phyloP scores from a whole-genome alignment of 2,888 invertebrate species.

The Drosophila glabriapex region DNA sequence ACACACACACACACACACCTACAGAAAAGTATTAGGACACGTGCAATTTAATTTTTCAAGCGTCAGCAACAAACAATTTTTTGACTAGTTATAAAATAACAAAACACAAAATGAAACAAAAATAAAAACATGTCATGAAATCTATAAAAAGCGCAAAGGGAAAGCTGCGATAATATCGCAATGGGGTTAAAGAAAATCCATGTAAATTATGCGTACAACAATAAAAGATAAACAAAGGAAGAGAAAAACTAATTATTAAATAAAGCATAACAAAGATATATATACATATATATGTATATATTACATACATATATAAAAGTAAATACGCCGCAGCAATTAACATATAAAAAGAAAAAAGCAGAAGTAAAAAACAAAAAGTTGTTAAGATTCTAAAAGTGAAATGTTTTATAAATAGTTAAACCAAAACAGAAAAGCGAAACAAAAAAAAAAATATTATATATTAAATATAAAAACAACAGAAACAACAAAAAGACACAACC shows the following conservation, averaged over 20 bases:
- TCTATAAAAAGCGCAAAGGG: slow-evolving; percentile 23
- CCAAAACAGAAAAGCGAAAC: slow-evolving; percentile 61
- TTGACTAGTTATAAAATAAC: slow-evolving; percentile 43
- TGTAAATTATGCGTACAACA: slow-evolving; percentile 76
- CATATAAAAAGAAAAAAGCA: slow-evolving; percentile 30
- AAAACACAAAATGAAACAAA: slow-evolving; percentile 14
- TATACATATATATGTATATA: slow-evolving; percentile 29
- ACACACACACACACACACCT: slow-evolving; percentile 14
- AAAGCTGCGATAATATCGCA: slow-evolving; percentile 45
- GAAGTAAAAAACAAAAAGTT: slow-evolving; percentile 59
- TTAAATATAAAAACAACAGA: slow-evolving; percentile 62
- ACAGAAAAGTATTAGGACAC: slow-evolving; percentile 53
- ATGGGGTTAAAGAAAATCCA: slow-evolving; percentile 42
- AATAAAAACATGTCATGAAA: slow-evolving; percentile 15
- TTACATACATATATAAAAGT: slow-evolving; percentile 40
- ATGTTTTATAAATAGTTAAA: slow-evolving; percentile 84
- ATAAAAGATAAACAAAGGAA: slow-evolving; percentile 51
- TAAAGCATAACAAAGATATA: slow-evolving; percentile 28
- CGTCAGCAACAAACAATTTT: slow-evolving; percentile 40
- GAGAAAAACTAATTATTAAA: slow-evolving; percentile 48
- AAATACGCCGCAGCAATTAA: slow-evolving; percentile 72
- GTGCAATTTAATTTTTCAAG: slow-evolving; percentile 50
- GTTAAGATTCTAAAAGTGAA: slow-evolving; percentile 83
- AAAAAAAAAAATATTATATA: slow-evolving; percentile 67
- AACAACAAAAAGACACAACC: slow-evolving; percentile 49